Conservation (phyloP, 2,797 vertebrate genomes). For the Lepus oiostolus region DNA sequence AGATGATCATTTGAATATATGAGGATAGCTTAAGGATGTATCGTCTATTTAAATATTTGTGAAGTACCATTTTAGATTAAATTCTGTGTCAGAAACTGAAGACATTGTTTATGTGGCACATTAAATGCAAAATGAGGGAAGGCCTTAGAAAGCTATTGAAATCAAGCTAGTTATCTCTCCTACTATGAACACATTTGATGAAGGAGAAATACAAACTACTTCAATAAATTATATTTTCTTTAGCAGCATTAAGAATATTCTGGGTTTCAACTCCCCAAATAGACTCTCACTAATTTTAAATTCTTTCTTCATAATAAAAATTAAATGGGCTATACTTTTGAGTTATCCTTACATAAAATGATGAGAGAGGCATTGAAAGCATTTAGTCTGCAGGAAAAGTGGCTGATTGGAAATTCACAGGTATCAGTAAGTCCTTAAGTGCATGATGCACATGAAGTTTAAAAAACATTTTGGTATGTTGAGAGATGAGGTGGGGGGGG, state of each 20-base stretch:
- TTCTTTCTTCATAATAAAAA: not conserved
- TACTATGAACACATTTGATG: not conserved
- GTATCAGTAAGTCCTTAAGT: not conserved
- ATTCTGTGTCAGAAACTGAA: not conserved
- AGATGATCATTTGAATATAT: not conserved
- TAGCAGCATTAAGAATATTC: not conserved
- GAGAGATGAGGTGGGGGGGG: no score
- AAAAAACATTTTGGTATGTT: not conserved
- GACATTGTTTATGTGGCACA: not conserved
- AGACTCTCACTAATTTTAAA: not conserved
- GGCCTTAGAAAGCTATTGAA: not conserved
- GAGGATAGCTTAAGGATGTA: not conserved
- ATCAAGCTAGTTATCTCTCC: not conserved
- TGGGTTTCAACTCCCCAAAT: not conserved
- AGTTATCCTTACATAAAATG: not conserved
- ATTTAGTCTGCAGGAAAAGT: not conserved
- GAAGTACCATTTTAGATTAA: constrained; percentile 20
- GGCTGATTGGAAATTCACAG: not conserved
- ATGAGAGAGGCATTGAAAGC: not conserved
- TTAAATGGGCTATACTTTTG: not conserved
- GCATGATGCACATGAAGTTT: not conserved
- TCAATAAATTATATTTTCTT: not conserved
- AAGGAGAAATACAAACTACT: not conserved
- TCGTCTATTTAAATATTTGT: not conserved
- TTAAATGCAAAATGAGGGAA: constrained; percentile 7